phyloP scores from a whole-genome alignment of 2,113 vertebrate genomes.

The Otis tarda region DNA sequence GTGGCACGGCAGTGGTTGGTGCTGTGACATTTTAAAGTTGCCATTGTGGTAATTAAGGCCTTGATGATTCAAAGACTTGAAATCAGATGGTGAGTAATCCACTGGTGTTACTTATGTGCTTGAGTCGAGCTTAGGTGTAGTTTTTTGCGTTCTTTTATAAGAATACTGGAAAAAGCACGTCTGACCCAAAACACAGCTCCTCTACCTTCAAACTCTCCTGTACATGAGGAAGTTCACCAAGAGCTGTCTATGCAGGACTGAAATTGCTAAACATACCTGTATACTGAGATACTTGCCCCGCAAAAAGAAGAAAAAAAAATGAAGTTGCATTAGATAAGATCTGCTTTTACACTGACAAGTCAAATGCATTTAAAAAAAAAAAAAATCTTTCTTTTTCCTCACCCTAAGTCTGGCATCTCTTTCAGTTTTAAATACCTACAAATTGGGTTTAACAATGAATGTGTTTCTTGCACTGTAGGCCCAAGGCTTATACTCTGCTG shows the following conservation, averaged over 20 bases:
- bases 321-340: neutral
- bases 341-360: neutral
- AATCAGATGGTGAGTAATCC: constrained; percentile 46
- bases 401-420: neutral
- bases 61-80: constrained; percentile 45
- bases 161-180: neutral
- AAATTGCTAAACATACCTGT: accelerated
- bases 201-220: neutral
- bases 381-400: neutral
- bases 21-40: constrained; percentile 32
- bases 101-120: constrained; percentile 35
- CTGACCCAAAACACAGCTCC: neutral
- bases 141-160: constrained; percentile 13
- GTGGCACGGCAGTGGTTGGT: neutral
- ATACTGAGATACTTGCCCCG: neutral
- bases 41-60: neutral
- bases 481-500: neutral
- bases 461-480: neutral
- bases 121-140: constrained; percentile 6
- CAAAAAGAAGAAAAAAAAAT: neutral
- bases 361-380: neutral
- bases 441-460: neutral
- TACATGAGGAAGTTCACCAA: accelerated
- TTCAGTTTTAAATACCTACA: neutral
- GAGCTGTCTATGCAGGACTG: neutral